phyloP scores from a whole-genome alignment of 2,888 invertebrate species.

The Harmothoe impar region DNA sequence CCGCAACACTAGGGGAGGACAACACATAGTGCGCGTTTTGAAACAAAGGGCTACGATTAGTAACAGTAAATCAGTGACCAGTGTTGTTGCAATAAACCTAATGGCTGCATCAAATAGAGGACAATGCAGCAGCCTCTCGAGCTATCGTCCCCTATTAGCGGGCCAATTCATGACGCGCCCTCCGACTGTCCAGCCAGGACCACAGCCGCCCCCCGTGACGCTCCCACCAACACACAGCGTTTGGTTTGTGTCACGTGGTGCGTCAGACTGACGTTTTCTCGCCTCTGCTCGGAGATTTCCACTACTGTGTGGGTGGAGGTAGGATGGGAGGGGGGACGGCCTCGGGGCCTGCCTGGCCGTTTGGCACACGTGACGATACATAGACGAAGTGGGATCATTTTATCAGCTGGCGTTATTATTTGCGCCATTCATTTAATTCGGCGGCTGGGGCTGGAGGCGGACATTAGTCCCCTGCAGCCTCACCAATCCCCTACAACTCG shows the following conservation, averaged over 20 bases:
- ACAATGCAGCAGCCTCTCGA: neutral
- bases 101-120: constrained; percentile 12
- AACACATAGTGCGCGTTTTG: neutral
- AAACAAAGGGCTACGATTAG: constrained; percentile 16
- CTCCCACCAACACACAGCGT: constrained; percentile 5
- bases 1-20: no score
- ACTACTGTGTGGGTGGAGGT: neutral
- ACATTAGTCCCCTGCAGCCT: constrained; percentile 8
- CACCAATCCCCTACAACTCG: neutral
- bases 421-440: constrained; percentile 27
- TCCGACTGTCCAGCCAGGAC: neutral
- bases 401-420: constrained; percentile 41
- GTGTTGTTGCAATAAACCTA: constrained; percentile 21
- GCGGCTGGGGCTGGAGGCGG: neutral
- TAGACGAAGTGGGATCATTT: neutral
- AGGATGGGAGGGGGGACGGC: neutral
- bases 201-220: neutral
- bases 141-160: constrained; percentile 19
- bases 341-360: neutral
- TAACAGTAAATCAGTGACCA: constrained; percentile 14
- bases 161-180: constrained; percentile 12
- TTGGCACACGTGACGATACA: constrained; percentile 36
- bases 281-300: neutral
- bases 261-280: neutral
- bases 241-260: constrained; percentile 39